Base-by-base conservation (phyloP, 2,797 vertebrate species). In the Pelobates cultripes region DNA sequence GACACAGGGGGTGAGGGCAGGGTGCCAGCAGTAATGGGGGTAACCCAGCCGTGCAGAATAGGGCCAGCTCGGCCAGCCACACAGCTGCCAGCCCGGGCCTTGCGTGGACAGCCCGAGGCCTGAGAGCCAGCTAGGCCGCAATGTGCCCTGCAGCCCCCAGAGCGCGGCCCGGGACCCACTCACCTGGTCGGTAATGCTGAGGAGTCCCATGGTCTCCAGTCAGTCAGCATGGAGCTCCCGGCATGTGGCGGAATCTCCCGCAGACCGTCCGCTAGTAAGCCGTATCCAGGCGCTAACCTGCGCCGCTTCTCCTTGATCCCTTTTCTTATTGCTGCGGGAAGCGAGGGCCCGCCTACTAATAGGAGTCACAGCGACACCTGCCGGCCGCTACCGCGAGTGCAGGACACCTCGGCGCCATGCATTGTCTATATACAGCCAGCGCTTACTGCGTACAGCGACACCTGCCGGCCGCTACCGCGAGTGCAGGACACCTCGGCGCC, bases 121-220 rank as follows among this genome's bases (percentile, higher is more conserved):
- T 75, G 53, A 77, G 73, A 67, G 40, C 10, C 77, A 77, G 81
- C 75, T 91, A 92, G 93, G 91, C 90, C 89, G 88, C 89, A 87
- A 79, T 4, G 87, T 90, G 90, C 87, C 86, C 86, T 81, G 84
- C 80, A 88, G 90, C 87, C 87, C 89, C 89, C 82, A 80, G 69
- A 55, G 13, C 12, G 28, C 47, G 7, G 3, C 12, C 2, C 7
- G 43, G 70, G 43, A 75, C 51, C 41, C 7, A 57, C 80, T 70
- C 91, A 97, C 96, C 96, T 97, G 96, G 93, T 97, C 96, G 93
- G 94, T 94, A 86, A 97, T 96, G 92, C 94, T 96, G 91, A 95
- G 96, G 90, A 97, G 95, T 94, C 96, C 94, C 94, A 94, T 94
- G 92, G 93, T 95, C 94, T 67, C 92, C 92, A 92, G 91, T 95